Evolutionary conservation across 2,888 invertebrate species (phyloP), one percentile per base, ranked within the genome.

Genomic region (Drosophila recens): DNA sequence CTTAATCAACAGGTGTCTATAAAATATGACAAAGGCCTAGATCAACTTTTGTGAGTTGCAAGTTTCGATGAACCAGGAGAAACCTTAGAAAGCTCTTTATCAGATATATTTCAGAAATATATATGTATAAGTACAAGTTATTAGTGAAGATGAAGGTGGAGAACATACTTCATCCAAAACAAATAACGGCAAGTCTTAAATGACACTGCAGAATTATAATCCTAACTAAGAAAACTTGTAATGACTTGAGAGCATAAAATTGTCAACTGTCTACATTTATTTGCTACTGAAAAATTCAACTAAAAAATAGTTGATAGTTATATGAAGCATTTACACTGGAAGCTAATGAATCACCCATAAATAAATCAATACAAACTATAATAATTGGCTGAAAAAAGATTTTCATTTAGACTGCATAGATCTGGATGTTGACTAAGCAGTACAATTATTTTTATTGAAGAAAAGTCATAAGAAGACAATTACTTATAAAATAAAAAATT

Each of bases 1-100:
- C 11, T 13, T 30, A 56, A 49, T 30, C 53, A 43, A 51, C 49
- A 51, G 51, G 51, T 61, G 51, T 34, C 15, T 40, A 15, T n/a
- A 34, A 34, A 10, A 4, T 51, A 36, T 36, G 49, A 33, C 17
- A 49, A 34, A 51, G 34, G 20, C 34, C 34, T 36, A 51, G 51
- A 51, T 36, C 51, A 23, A 51, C 20, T 34, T 34, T 34, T 13
- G 3, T 27, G 20, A 20, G 11, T 20, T 17, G 17, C 17, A 42
- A 42, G 42, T 42, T 17, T 17, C 15, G 9, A n/a, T 30, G 40
- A 42, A n/a, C 20, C 53, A 53, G 3, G 27, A 27, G 27, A 8
- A 8, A 6, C 2, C 30, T 30, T 30, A 48, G 49, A 49, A 49
- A 49, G 49, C 49, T 48, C 1, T 30, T 15, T 2, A 15, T 15